Conservation (phyloP, 2,113 vertebrate genomes). For the Aspidoscelis tigris region DNA sequence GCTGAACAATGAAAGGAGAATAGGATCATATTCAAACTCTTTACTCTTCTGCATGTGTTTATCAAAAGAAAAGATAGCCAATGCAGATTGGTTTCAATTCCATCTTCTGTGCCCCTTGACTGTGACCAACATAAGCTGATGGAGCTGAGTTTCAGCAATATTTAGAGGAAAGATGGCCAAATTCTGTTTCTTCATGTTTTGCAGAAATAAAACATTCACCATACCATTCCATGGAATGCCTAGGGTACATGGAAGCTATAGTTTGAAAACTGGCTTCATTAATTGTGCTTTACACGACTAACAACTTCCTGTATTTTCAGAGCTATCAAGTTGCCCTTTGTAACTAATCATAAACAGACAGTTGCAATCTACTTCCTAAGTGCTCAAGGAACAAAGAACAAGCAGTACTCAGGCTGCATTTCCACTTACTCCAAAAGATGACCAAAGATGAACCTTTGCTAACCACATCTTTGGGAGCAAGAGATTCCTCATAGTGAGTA, state of each 20-base stretch:
- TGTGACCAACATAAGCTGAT: too few species aligned
- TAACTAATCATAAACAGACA: neutral
- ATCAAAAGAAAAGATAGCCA: neutral
- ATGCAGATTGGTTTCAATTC: neutral
- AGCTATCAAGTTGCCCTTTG: neutral
- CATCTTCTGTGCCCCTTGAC: too few species aligned
- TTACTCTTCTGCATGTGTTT: neutral
- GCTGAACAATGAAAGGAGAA: neutral
- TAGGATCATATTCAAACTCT: neutral
- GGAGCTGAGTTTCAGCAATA: too few species aligned
- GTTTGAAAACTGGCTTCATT: neutral
- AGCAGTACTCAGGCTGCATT: too few species aligned
- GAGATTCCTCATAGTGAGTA: too few species aligned
- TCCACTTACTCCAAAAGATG: too few species aligned
- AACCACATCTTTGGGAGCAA: too few species aligned
- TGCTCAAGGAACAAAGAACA: neutral
- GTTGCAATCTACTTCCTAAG: neutral
- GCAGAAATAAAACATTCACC: too few species aligned
- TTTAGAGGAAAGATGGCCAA: neutral
- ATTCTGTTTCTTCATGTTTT: neutral
- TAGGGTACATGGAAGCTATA: neutral
- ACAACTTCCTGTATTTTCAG: neutral
- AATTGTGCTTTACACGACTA: neutral
- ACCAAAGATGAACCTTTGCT: too few species aligned
- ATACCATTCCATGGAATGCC: neutral